Evolutionary conservation across 2,113 vertebrate species (phyloP).

Genomic region (Saimiri boliviensis): DNA sequence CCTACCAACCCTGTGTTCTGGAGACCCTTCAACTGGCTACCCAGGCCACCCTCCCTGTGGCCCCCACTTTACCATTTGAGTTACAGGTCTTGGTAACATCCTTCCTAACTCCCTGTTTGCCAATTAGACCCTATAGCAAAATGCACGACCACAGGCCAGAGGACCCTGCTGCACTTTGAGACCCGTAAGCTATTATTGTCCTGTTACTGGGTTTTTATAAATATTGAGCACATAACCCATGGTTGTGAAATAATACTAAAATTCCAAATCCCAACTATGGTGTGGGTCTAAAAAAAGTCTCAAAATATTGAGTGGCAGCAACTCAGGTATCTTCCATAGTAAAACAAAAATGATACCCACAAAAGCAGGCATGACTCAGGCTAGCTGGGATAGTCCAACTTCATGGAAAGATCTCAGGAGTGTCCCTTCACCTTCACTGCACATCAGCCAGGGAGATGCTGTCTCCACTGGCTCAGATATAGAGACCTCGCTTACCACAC

Average conservation of each 20-base stretch:
- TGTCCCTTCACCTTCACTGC: no score
- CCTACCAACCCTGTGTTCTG: background rate
- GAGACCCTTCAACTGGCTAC: background rate
- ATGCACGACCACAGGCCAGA: background rate
- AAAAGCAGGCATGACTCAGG: background rate
- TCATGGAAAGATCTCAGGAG: background rate
- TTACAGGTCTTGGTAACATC: background rate
- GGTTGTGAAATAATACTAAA: background rate
- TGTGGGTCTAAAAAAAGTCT: background rate
- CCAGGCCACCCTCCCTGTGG: accelerated
- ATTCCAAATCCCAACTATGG: background rate
- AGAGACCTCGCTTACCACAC: background rate
- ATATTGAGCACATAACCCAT: background rate
- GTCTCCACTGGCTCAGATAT: background rate
- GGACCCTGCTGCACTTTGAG: background rate
- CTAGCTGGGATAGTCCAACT: background rate
- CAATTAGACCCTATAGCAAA: background rate
- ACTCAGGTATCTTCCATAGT: background rate
- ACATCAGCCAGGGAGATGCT: no score
- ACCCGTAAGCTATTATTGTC: background rate
- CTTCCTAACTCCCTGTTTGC: background rate
- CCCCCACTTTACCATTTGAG: background rate
- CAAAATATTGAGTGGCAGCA: background rate
- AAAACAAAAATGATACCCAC: background rate
- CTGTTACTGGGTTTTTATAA: background rate